These are phyloP conservation scores for Pyralis farinalis DNA, from an alignment of 2,888 invertebrate species.

Conservation along the genomic window DNA sequence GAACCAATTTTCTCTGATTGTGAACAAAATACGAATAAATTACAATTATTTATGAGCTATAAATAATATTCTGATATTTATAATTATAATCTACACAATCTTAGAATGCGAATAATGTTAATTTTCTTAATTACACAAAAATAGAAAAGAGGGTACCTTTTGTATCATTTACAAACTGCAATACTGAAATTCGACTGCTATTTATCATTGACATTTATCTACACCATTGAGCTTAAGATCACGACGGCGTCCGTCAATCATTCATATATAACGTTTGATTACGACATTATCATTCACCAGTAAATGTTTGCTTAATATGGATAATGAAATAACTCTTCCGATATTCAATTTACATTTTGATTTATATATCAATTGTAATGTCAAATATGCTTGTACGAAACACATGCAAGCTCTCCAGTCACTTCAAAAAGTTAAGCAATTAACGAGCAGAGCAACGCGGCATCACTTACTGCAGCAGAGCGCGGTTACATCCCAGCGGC, in stretches of 20 bases:
- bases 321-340: neutral
- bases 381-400: too few species aligned
- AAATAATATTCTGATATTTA: constrained; percentile 7
- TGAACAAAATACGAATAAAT: constrained; percentile 17
- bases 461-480: too few species aligned
- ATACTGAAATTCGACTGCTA: neutral
- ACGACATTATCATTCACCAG: neutral
- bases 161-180: constrained; percentile 9
- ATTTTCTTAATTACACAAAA: constrained; percentile 36
- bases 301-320: neutral
- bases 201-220: neutral
- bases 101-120: constrained; percentile 13
- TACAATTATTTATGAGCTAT: constrained; percentile 11
- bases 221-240: neutral
- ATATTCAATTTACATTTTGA: too few species aligned
- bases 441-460: too few species aligned
- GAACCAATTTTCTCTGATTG: constrained; percentile 1
- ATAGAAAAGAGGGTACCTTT: constrained; percentile 28
- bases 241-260: neutral
- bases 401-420: too few species aligned
- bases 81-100: constrained; percentile 9
- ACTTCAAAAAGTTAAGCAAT: too few species aligned
- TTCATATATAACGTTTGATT: neutral
- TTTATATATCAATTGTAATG: too few species aligned
- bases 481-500: too few species aligned